A percentile compares a stretch with the other conserved stretches of the same genome.
phyloP scores from a whole-genome alignment of 1,140 invertebrate species.

The Coenobita brevimanus region DNA sequence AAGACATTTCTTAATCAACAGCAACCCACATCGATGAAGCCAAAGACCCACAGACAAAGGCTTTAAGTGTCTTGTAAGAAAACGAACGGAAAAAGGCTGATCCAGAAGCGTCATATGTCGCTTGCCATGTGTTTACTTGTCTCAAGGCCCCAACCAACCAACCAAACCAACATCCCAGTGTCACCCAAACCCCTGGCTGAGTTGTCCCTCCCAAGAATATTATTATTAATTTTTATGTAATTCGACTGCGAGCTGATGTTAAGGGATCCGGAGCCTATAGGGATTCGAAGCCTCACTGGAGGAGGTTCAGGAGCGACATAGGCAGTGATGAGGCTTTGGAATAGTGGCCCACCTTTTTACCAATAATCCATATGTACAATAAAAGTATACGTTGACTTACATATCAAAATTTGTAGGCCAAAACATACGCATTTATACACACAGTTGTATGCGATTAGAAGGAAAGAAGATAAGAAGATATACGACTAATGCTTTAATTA shows the following conservation, averaged over 20 bases:
- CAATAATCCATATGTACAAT: constrained; percentile 3
- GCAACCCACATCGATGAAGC: neutral
- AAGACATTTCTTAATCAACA: too few species aligned
- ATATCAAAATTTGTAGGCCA: constrained; percentile 37
- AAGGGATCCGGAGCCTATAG: constrained; percentile 49
- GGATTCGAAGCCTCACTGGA: constrained; percentile 27
- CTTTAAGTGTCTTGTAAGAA: constrained; percentile 45
- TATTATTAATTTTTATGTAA: neutral
- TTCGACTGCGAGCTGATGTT: constrained; percentile 10
- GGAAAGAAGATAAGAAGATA: neutral
- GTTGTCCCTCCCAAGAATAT: neutral
- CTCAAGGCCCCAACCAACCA: constrained; percentile 41
- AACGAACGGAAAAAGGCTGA: constrained; percentile 32
- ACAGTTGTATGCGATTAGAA: neutral
- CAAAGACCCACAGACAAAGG: neutral
- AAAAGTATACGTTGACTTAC: neutral
- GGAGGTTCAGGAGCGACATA: neutral
- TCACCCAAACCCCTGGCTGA: constrained; percentile 30
- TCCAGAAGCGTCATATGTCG: constrained; percentile 38
- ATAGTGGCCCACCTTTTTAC: constrained; percentile 17
- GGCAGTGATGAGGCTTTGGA: neutral
- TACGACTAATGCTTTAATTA: neutral
- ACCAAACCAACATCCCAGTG: neutral
- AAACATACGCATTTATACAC: neutral
- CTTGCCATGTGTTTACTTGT: constrained; percentile 36